Evolutionary conservation across 2,797 vertebrate species (phyloP).

Genomic region (Sebastiscus albofasciatus): DNA sequence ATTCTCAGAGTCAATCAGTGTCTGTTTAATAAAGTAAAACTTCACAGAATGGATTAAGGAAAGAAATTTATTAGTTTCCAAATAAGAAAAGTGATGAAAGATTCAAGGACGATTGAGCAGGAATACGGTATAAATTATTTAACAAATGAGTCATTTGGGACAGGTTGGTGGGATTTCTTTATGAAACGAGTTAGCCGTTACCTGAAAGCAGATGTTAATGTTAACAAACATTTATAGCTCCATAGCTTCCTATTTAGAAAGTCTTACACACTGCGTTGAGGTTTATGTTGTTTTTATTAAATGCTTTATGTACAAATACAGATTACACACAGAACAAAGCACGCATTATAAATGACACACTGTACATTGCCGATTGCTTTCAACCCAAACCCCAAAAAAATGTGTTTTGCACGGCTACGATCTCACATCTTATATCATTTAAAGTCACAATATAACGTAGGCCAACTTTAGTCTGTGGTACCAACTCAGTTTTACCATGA

Average conservation of each 20-base stretch:
- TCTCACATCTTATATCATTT: constrained; percentile 87
- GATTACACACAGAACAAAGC: constrained; percentile 98
- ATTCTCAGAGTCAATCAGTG: constrained; percentile 97
- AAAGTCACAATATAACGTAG: constrained; percentile 89
- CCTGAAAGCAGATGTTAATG: constrained; percentile 85
- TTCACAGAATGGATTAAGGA: constrained; percentile 92
- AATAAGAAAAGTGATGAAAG: constrained; percentile 88
- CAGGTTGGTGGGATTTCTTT: constrained; percentile 87
- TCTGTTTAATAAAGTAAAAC: constrained; percentile 97
- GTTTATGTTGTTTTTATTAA: constrained; percentile 95
- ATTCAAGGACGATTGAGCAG: constrained; percentile 92
- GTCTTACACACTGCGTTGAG: constrained; percentile 94
- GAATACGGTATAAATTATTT: constrained; percentile 89
- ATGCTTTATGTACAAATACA: constrained; percentile 97
- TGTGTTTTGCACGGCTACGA: constrained; percentile 90
- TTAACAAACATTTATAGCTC: constrained; percentile 85
- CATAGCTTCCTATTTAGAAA: constrained; percentile 94
- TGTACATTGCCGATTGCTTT: constrained; percentile 89
- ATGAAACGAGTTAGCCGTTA: constrained; percentile 89
- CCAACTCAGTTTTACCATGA: constrained; percentile 86
- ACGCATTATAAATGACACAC: constrained; percentile 91
- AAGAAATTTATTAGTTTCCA: constrained; percentile 93
- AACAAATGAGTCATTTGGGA: constrained; percentile 87
- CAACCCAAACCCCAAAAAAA: constrained; percentile 87
- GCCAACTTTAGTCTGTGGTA: constrained; percentile 80